These are phyloP conservation scores for Syngnathus floridae DNA, from an alignment of 2,113 vertebrate genomes.

Conservation along the genomic window DNA sequence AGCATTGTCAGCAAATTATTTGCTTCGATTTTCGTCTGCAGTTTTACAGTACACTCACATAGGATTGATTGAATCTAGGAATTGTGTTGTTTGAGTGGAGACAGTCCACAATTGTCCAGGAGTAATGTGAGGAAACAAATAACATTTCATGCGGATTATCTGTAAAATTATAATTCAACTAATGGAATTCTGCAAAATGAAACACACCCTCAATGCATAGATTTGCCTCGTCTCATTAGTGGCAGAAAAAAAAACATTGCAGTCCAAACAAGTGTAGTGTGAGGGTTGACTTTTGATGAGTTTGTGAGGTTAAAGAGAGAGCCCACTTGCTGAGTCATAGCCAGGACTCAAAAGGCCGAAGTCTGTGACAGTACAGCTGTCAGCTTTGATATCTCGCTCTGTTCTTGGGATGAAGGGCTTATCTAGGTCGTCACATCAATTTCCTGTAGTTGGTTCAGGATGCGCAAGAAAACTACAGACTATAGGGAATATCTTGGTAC, in stretches of 20 bases:
- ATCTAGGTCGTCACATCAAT: constrained; percentile 19
- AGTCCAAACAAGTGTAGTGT: constrained; percentile 34
- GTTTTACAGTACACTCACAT: too few relatives aligned
- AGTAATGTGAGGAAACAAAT: not conserved
- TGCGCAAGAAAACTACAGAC: constrained; percentile 15
- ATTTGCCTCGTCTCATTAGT: not conserved
- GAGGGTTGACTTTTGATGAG: constrained; percentile 31
- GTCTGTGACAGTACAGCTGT: constrained; percentile 43
- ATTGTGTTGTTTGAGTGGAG: not conserved
- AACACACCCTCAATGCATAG: not conserved
- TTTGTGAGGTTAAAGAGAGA: constrained; percentile 39
- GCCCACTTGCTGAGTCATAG: constrained; percentile 44
- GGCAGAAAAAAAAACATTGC: constrained; percentile 13
- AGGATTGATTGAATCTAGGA: too few relatives aligned
- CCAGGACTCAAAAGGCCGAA: constrained; percentile 42
- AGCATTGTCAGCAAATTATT: not conserved
- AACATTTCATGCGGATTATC: not conserved
- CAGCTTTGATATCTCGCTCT: constrained; percentile 46
- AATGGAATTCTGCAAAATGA: not conserved
- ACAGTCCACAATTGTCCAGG: not conserved
- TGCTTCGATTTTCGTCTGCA: not conserved
- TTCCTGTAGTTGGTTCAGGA: constrained; percentile 8
- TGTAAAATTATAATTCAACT: not conserved
- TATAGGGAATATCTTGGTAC: constrained; percentile 3
- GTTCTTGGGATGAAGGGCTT: constrained; percentile 28